phyloP scores from a whole-genome alignment of 1,140 invertebrate species.

The Lerema accius region DNA sequence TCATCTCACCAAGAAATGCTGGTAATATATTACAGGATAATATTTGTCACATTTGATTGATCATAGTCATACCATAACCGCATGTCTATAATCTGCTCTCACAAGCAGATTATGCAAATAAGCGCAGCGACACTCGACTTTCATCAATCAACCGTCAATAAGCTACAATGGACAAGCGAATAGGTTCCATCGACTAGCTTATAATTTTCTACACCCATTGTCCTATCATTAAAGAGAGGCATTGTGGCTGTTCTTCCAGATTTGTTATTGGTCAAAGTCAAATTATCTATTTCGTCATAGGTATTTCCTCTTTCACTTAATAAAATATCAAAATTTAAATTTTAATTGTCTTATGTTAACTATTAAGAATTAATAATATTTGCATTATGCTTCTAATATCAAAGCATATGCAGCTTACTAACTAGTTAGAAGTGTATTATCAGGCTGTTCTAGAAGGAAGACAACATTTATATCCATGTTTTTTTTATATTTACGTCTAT shows the following conservation, averaged over 20 bases:
- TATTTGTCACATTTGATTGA: slow-evolving; percentile 9
- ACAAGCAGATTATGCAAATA: slow-evolving; percentile 14
- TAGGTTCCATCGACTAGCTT: neutral
- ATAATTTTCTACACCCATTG: slow-evolving; percentile 16
- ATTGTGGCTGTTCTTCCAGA: neutral
- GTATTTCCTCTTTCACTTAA: too few relatives aligned
- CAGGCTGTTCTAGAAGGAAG: too few relatives aligned
- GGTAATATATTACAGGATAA: neutral
- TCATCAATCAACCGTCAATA: slow-evolving; percentile 13
- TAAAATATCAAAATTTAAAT: too few relatives aligned
- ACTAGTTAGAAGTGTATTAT: too few relatives aligned
- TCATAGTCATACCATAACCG: slow-evolving; percentile 5
- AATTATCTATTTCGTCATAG: too few relatives aligned
- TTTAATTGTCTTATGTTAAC: too few relatives aligned
- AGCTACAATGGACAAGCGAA: neutral
- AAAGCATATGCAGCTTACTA: too few relatives aligned
- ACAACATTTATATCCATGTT: too few relatives aligned
- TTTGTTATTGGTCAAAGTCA: too few relatives aligned
- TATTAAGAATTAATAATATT: too few relatives aligned
- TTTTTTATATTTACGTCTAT: too few relatives aligned
- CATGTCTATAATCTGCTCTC: slow-evolving; percentile 2
- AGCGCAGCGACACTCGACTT: neutral
- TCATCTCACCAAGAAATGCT: neutral
- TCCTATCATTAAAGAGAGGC: slow-evolving; percentile 4
- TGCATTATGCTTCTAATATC: too few relatives aligned